Evolutionary conservation across 2,888 invertebrate genomes (phyloP), one percentile per base, ranked within the genome.

Genomic region (Mesoligia furuncula): DNA sequence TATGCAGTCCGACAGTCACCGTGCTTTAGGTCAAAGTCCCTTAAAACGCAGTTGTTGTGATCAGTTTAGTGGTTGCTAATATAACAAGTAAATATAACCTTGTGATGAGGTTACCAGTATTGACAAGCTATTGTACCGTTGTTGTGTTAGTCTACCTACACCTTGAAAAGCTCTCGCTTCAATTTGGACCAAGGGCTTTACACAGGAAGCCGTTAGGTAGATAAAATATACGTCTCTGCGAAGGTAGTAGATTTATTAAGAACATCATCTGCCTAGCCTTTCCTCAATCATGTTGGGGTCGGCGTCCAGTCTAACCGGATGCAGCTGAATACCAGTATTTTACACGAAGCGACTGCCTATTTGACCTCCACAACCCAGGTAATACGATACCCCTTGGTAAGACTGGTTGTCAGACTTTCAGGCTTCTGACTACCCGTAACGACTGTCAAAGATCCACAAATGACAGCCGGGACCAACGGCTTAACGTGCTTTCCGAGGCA

Each of bases 1-100:
- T n/a, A n/a, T n/a, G n/a, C n/a, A n/a, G n/a, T n/a, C n/a, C n/a
- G n/a, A n/a, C n/a, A n/a, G n/a, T n/a, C n/a, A n/a, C n/a, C n/a
- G n/a, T n/a, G n/a, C n/a, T n/a, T n/a, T n/a, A n/a, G n/a, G n/a
- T n/a, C n/a, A n/a, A n/a, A n/a, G n/a, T n/a, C n/a, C n/a, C n/a
- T n/a, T 36, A 36, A 57, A 17, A 70, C 71, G 54, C 15, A 45
- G 45, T 36, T 67, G 17, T 42, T 45, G 13, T 62, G 24, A 57
- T 68, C 48, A 68, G 39, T 24, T 79, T 59, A 51, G 4, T 17
- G 17, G 57, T 67, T 83, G 80, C 78, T 81, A 83, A 83, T 72
- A 31, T 8, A 17, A 27, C 6, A 42, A 42, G 61, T 57, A 72
- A 42, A 81, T 59, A 66, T 45, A 83, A 51, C 84, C 84, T 81